Evolutionary conservation across 1,140 invertebrate genomes (phyloP).

Genomic region (Cydia pomonella): DNA sequence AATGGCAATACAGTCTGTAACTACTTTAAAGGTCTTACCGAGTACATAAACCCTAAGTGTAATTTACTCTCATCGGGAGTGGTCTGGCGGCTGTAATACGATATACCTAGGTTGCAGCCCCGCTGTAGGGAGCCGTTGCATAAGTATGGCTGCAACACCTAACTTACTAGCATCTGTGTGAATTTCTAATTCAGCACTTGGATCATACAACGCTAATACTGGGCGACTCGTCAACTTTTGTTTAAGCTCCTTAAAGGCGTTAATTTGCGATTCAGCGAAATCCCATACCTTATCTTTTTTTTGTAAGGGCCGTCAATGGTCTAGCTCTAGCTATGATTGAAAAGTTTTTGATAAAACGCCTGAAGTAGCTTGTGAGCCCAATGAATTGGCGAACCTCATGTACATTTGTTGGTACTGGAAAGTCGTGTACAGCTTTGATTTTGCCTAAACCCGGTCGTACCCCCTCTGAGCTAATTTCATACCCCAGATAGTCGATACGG

Average conservation of each 20-base stretch:
- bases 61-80: constrained; percentile 36
- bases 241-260: constrained; percentile 24
- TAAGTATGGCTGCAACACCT: constrained; percentile 14
- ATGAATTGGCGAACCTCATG: constrained; percentile 27
- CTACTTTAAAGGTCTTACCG: constrained; percentile 25
- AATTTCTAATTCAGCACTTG: constrained; percentile 5
- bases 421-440: constrained; percentile 9
- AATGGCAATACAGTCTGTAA: constrained; percentile 44
- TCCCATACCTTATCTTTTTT: constrained; percentile 41
- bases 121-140: neutral
- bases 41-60: constrained; percentile 39
- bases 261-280: constrained; percentile 29
- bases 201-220: constrained; percentile 31
- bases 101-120: constrained; percentile 35
- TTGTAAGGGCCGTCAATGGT: constrained; percentile 41
- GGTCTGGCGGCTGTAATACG: constrained; percentile 43
- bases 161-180: constrained; percentile 40
- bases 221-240: neutral
- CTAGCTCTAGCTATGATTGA: constrained; percentile 44
- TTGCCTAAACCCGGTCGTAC: neutral
- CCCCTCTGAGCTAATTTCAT: constrained; percentile 13
- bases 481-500: constrained; percentile 18
- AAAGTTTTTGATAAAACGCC: constrained; percentile 47
- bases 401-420: constrained; percentile 11
- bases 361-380: no score